phyloP scores from a whole-genome alignment of 2,888 invertebrate species.

The Opisthograptis luteolata region DNA sequence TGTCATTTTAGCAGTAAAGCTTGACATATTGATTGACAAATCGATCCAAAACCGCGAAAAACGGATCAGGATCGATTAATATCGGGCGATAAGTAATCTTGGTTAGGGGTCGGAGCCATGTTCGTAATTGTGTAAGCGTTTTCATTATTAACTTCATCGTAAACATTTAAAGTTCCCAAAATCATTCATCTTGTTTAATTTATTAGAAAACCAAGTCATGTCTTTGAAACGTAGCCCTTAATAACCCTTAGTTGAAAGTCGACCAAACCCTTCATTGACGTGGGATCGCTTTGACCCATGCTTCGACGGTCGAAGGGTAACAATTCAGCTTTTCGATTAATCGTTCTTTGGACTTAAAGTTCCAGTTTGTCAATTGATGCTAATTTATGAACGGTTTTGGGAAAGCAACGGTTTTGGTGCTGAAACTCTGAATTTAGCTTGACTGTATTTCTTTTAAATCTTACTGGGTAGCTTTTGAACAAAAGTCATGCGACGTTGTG shows the following conservation, averaged over 20 bases:
- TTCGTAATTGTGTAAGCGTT: no score
- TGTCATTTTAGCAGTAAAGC: no score
- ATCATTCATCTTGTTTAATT: background rate
- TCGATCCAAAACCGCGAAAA: no score
- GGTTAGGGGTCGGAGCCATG: no score
- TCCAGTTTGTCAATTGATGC: constrained; percentile 13
- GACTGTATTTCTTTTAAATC: background rate
- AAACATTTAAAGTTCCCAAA: no score
- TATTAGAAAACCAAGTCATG: background rate
- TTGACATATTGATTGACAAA: no score
- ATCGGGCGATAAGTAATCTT: no score
- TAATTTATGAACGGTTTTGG: constrained; percentile 16
- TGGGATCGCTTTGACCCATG: constrained; percentile 50
- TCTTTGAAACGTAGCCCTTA: background rate
- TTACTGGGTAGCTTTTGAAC: no score
- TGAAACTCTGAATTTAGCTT: background rate
- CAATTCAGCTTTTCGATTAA: constrained; percentile 48
- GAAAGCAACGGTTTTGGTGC: constrained; percentile 2
- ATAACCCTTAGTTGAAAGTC: background rate
- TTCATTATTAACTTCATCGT: no score
- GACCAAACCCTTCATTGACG: constrained; percentile 8
- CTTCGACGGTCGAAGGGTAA: constrained; percentile 49
- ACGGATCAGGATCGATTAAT: no score
- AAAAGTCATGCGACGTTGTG: no score
- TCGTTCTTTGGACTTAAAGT: constrained; percentile 40